Conservation (phyloP, 2,888 invertebrate genomes). For the Folsomia manolachei region DNA sequence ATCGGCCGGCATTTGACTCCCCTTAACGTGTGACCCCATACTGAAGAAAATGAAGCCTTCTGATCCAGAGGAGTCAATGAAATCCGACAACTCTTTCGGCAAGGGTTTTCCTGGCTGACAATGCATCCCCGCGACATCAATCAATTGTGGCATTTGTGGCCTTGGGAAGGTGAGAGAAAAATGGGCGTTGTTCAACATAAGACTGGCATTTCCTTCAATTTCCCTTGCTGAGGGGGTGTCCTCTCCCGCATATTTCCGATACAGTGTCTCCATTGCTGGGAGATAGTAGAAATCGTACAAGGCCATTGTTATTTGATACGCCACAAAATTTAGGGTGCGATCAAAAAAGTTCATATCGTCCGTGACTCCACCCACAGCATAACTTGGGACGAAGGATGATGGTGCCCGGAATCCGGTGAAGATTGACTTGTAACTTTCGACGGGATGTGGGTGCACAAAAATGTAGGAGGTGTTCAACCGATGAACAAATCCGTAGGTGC, state of each 20-base stretch:
- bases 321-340: slow-evolving; percentile 48
- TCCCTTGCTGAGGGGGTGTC: slow-evolving; percentile 39
- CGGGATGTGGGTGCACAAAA: slow-evolving; percentile 46
- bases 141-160: slow-evolving; percentile 45
- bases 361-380: slow-evolving; percentile 41
- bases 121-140: slow-evolving; percentile 51
- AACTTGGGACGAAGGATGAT: slow-evolving; percentile 52
- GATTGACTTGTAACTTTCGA: slow-evolving; percentile 17
- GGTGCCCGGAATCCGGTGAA: slow-evolving; percentile 45
- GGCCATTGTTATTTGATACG: slow-evolving; percentile 53
- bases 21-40: slow-evolving; percentile 80
- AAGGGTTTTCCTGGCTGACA: slow-evolving; percentile 46
- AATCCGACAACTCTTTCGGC: slow-evolving; percentile 26
- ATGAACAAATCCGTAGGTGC: slow-evolving; percentile 50
- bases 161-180: slow-evolving; percentile 34
- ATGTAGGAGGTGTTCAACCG: slow-evolving; percentile 53
- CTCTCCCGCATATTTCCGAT: slow-evolving; percentile 26
- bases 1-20: slow-evolving; percentile 74
- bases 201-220: slow-evolving; percentile 42
- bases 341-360: slow-evolving; percentile 50
- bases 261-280: slow-evolving; percentile 27
- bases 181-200: slow-evolving; percentile 47
- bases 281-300: slow-evolving; percentile 53
- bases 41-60: slow-evolving; percentile 77
- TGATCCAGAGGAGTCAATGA: slow-evolving; percentile 52